These are phyloP conservation scores for Heliconius melpomene DNA, from an alignment of 1,140 invertebrate genomes.

Conservation along the genomic window DNA sequence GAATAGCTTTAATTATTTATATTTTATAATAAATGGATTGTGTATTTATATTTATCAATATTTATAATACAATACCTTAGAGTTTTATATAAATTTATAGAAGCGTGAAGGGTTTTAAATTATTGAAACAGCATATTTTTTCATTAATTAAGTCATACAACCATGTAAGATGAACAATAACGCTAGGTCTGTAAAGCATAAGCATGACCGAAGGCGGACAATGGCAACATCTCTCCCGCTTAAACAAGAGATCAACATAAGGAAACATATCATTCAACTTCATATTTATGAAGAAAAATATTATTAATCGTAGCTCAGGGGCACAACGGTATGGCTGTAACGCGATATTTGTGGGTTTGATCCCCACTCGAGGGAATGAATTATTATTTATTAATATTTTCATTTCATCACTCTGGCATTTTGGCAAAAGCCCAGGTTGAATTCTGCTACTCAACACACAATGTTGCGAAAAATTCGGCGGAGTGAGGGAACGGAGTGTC, in stretches of 20 bases:
- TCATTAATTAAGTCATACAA: background rate
- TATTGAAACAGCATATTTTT: background rate
- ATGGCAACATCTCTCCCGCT: background rate
- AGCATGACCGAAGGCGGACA: background rate
- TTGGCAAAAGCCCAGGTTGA: too few relatives aligned
- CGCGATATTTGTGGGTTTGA: too few relatives aligned
- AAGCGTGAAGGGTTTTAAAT: background rate
- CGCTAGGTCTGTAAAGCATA: background rate
- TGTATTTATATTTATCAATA: background rate
- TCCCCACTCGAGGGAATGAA: too few relatives aligned
- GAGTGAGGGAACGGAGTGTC: too few relatives aligned
- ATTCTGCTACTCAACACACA: too few relatives aligned
- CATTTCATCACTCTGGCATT: too few relatives aligned
- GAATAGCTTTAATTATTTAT: background rate
- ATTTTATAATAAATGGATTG: background rate
- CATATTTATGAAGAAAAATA: background rate
- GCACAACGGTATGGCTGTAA: too few relatives aligned
- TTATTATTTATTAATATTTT: too few relatives aligned
- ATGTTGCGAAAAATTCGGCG: too few relatives aligned
- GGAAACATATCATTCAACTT: background rate
- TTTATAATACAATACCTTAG: background rate
- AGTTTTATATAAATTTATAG: background rate
- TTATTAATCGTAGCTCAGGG: background rate
- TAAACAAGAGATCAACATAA: background rate
- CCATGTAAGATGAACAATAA: constrained; percentile 9